These are phyloP conservation scores for Drosophila murphyi DNA, from an alignment of 1,140 invertebrate species.

Conservation along the genomic window DNA sequence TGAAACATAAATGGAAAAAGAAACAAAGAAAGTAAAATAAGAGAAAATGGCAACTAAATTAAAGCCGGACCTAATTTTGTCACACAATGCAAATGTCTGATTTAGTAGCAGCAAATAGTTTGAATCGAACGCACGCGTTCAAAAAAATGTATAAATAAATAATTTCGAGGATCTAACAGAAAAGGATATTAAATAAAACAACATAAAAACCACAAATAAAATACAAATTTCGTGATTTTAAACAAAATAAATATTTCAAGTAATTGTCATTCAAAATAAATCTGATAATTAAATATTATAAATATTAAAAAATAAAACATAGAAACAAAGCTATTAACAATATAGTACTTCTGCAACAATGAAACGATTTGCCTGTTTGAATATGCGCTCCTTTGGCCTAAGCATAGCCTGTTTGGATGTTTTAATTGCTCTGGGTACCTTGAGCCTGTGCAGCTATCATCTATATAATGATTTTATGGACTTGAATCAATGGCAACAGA, in stretches of 20 bases:
- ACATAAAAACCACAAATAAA: neutral
- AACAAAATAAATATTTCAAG: neutral
- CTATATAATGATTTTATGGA: slow-evolving; percentile 73
- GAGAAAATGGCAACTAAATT: slow-evolving; percentile 47
- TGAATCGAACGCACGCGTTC: slow-evolving; percentile 55
- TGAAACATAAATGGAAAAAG: slow-evolving; percentile 2
- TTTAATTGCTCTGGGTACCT: slow-evolving; percentile 52
- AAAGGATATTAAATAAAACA: slow-evolving; percentile 24
- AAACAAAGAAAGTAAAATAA: neutral
- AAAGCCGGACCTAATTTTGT: slow-evolving; percentile 62
- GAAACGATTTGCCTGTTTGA: slow-evolving; percentile 79
- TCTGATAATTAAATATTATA: neutral
- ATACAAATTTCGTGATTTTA: neutral
- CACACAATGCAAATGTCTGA: slow-evolving; percentile 25
- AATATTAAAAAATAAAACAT: neutral
- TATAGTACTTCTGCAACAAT: slow-evolving; percentile 28
- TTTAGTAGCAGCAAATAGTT: slow-evolving; percentile 59
- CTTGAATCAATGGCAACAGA: slow-evolving; percentile 65
- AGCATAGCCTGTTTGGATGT: slow-evolving; percentile 71
- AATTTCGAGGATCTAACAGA: slow-evolving; percentile 2
- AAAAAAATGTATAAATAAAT: slow-evolving; percentile 4
- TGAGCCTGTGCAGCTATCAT: slow-evolving; percentile 68
- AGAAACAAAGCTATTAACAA: neutral
- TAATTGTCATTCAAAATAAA: neutral
- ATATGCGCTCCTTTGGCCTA: slow-evolving; percentile 66